Base-by-base conservation (phyloP, 2,113 vertebrate genomes). In the Dipodomys spectabilis region DNA sequence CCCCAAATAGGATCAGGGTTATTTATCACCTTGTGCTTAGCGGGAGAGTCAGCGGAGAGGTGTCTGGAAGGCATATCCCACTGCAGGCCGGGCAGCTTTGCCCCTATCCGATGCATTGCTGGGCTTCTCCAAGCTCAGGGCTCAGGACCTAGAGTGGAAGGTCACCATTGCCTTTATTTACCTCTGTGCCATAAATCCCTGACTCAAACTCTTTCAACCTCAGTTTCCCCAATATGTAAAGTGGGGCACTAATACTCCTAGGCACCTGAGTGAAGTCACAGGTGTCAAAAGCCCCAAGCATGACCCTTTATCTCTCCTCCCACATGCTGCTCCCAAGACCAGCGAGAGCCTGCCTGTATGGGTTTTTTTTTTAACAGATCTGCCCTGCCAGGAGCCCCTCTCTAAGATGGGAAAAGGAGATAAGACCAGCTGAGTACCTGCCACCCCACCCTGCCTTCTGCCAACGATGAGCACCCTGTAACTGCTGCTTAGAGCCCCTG, bases 391-490 rank as follows among this genome's bases (percentile, higher is more conserved):
- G 32, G 11, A 30, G 32, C 7, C 30, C 45, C 6, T 9, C 27
- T 68, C 7, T 53, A 10, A 25, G 32, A 44, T 32, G 39, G 49
- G 9, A 27, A 28, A 0, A 5, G n/a, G 67, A 2, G 16, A 27
- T 69, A 6, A 18, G 49, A 22, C 45, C 25, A 0, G 30, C 69
- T 65, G 69, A 2, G 16, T 27, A 13, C 44, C 16, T 25, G 1
- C 44, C 2, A 5, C 73, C 64, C 4, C 5, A 1, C 35, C 39
- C 10, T 20, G 3, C 8, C 1, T 2, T 25, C n/a, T 7, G n/a
- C 8, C 23, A 12, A 15, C n/a, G 45, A 15, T 32, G 19, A 10
- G 7, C 2, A 0, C 16, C 49, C 27, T 5, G 22, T 65, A 25
- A n/a, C 20, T 28, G 65, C 30, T 5, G 3, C 87, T 45, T 30